Evolutionary conservation across 2,888 invertebrate genomes (phyloP).

Genomic region (Sphinx pinastri): DNA sequence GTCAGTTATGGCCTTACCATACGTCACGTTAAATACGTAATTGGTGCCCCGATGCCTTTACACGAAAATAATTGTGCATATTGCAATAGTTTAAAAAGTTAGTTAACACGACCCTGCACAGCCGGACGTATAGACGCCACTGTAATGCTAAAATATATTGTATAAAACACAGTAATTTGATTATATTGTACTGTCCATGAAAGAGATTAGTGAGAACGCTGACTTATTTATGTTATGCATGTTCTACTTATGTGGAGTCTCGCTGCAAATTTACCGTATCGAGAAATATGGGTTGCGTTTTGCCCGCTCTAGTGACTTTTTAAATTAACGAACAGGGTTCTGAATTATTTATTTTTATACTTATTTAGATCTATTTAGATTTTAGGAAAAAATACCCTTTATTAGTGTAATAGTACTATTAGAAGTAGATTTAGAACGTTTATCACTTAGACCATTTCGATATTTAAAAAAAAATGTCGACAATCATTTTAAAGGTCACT

Average conservation of each 20-base stretch:
- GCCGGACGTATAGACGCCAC: constrained; percentile 66
- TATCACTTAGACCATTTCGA: background rate
- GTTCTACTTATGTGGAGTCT: constrained; percentile 64
- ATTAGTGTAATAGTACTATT: background rate
- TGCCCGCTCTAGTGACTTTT: constrained; percentile 46
- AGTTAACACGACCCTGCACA: constrained; percentile 72
- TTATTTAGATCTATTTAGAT: background rate
- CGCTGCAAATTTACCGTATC: constrained; percentile 44
- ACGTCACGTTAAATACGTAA: constrained; percentile 46
- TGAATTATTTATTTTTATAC: background rate
- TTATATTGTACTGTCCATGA: constrained; percentile 55
- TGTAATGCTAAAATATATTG: constrained; percentile 54
- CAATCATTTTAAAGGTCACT: constrained; percentile 15
- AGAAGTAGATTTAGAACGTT: background rate
- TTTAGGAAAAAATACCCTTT: background rate
- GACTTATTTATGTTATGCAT: constrained; percentile 59
- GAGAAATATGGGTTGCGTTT: constrained; percentile 46
- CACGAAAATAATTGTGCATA: constrained; percentile 60
- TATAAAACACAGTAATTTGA: constrained; percentile 53
- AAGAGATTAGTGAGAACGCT: constrained; percentile 56
- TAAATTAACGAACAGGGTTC: background rate
- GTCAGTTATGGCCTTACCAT: constrained; percentile 39
- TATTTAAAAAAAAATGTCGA: background rate
- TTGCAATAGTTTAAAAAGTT: constrained; percentile 56
- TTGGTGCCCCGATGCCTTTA: constrained; percentile 50